Evolutionary conservation across 2,113 vertebrate species (phyloP), one percentile per base, ranked within the genome.

Genomic region (Erinaceus europaeus): DNA sequence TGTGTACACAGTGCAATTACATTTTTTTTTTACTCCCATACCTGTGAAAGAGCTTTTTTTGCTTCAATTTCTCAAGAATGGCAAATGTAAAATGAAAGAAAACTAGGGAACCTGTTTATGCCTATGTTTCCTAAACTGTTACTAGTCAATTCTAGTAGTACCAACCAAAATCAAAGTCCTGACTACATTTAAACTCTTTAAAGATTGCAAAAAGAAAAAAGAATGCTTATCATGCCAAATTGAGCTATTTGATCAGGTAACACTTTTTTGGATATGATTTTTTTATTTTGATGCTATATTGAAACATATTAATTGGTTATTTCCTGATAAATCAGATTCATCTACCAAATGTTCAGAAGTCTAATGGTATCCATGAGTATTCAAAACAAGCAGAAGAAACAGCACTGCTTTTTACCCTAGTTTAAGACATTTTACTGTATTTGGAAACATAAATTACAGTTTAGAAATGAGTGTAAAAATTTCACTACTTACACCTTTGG

Each of bases 351-450:
- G 9, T 69, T 72, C 32, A 65, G 25, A 10, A 36, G 20, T 85
- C 4, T 23, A 0, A 0, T n/a, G 55, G 12, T 46, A 29, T 2
- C 13, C 62, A 0, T 10, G 7, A 3, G 7, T 4, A 0, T 52
- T 84, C 52, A 55, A 86, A 72, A 11, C 3, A 29, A 78, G 11
- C 12, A 8, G 32, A 82, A 72, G 4, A 55, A 40, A 52, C 6
- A 46, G 1, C 5, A 76, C 4, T 48, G 42, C 48, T 46, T 74
- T 2, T 9, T 12, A 52, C 5, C 4, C 2, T 15, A 32, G 4
- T 21, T 27, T 10, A 86, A 9, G 21, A n/a, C 42, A 9, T 55
- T 81, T 40, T 50, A 21, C 1, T 64, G 55, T 40, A 50, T 38
- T 82, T 15, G 8, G 9, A 75, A 50, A 6, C 38, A 68, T 79